Percentiles rank a stretch among this genome's conserved stretches.
Evolutionary conservation across 92 coral and sea anemone species (phyloP).

Genomic region (Epizoanthus ramosus): DNA sequence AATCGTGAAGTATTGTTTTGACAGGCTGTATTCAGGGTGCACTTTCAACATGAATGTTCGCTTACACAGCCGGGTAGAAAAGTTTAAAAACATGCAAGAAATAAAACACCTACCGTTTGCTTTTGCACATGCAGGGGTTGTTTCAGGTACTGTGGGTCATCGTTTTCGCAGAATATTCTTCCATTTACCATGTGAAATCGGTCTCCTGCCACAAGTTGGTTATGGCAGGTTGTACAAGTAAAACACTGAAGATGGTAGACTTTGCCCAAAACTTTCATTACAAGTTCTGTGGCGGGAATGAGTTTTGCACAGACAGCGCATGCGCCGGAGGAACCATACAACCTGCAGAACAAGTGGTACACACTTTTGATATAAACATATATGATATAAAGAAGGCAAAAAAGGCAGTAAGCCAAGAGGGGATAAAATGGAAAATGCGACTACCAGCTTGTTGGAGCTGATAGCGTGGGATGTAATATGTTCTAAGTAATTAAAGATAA

Average conservation of each 20-base stretch:
- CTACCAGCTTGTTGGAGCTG: conserved; percentile 42
- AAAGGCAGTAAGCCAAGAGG: not conserved
- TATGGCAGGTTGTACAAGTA: conserved; percentile 95
- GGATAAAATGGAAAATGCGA: conserved; percentile 44
- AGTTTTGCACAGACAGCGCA: conserved; percentile 97
- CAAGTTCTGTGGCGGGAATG: conserved; percentile 98
- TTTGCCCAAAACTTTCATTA: conserved; percentile 97
- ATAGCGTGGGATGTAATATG: conserved; percentile 85
- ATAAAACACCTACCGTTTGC: conserved; percentile 78
- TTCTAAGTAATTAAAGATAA: conserved; percentile 91
- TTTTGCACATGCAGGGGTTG: conserved; percentile 82
- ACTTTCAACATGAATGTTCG: conserved; percentile 19
- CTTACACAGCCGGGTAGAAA: conserved; percentile 41
- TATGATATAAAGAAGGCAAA: not conserved
- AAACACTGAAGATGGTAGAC: conserved; percentile 95
- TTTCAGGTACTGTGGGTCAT: conserved; percentile 85
- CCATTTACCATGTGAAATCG: conserved; percentile 97
- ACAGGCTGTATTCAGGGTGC: conserved; percentile 63
- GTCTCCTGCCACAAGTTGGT: conserved; percentile 94
- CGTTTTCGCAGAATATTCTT: conserved; percentile 95
- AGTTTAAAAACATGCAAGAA: not conserved
- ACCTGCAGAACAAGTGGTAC: conserved; percentile 49
- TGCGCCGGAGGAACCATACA: conserved; percentile 98
- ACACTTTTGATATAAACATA: not conserved
- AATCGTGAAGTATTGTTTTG: conserved; percentile 68